Conservation (phyloP, 2,888 invertebrate species). For the Drosophila villosipedis region DNA sequence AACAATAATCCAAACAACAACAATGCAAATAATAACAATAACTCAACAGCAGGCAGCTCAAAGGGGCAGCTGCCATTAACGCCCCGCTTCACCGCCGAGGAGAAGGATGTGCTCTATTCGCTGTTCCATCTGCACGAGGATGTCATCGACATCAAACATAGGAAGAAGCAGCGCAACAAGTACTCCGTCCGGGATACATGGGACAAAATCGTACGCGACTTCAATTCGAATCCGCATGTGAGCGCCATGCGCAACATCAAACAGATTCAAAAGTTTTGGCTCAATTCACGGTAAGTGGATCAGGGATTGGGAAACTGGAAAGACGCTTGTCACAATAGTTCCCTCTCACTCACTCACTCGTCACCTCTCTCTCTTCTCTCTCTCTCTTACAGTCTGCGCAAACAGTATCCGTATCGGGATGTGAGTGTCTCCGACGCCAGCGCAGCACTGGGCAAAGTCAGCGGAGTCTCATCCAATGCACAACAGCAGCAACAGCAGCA, state of each 20-base stretch:
- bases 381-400: constrained; percentile 77
- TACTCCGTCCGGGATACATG: constrained; percentile 84
- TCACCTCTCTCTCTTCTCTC: not conserved
- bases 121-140: constrained; percentile 84
- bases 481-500: constrained; percentile 59
- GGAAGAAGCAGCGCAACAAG: constrained; percentile 83
- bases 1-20: constrained; percentile 1
- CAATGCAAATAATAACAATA: constrained; percentile 28
- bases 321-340: not conserved
- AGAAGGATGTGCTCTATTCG: constrained; percentile 83
- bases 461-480: constrained; percentile 32
- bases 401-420: constrained; percentile 82
- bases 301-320: not conserved
- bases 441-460: constrained; percentile 31
- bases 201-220: constrained; percentile 83
- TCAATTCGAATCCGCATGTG: constrained; percentile 83
- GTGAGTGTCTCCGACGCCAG: constrained; percentile 38
- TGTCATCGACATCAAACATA: constrained; percentile 85
- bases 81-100: constrained; percentile 84
- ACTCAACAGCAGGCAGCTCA: constrained; percentile 39
- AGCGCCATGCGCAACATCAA: constrained; percentile 83
- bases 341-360: not conserved
- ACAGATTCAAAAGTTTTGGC: constrained; percentile 85
- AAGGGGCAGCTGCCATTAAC: constrained; percentile 75
- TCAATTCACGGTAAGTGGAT: constrained; percentile 83